A percentile compares a stretch with the other conserved stretches of the same genome.
Conservation (phyloP, 2,888 invertebrate species). For the Cotesia congregata region DNA sequence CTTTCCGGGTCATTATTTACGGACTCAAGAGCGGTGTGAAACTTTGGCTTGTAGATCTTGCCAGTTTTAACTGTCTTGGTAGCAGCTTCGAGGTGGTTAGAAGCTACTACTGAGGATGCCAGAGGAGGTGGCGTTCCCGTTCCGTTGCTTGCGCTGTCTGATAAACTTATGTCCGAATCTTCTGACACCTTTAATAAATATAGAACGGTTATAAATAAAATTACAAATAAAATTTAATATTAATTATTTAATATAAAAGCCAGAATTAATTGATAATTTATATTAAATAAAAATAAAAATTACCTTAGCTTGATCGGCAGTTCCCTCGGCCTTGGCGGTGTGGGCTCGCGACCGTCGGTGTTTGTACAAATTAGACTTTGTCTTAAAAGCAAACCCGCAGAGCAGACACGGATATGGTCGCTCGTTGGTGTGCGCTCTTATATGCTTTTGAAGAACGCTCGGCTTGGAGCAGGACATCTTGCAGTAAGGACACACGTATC, state of each 20-base stretch:
- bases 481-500: constrained; percentile 90
- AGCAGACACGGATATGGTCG: constrained; percentile 90
- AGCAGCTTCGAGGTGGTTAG: constrained; percentile 39
- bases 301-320: constrained; percentile 69
- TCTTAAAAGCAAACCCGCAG: constrained; percentile 94
- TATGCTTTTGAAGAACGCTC: constrained; percentile 93
- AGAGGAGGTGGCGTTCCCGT: constrained; percentile 66
- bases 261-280: background rate
- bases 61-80: constrained; percentile 63
- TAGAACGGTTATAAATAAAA: background rate
- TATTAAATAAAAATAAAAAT: constrained; percentile 17
- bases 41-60: constrained; percentile 81
- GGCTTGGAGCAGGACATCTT: constrained; percentile 92
- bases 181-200: constrained; percentile 59
- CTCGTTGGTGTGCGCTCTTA: constrained; percentile 93
- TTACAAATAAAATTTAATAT: too few relatives aligned
- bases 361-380: constrained; percentile 93
- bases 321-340: constrained; percentile 76
- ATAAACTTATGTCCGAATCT: constrained; percentile 66
- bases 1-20: constrained; percentile 56
- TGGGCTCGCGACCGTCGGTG: constrained; percentile 86
- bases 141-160: constrained; percentile 66
- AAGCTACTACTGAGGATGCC: constrained; percentile 27
- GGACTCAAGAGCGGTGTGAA: constrained; percentile 74
- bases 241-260: too few relatives aligned